Percentiles rank a stretch among this genome's conserved stretches.
These are phyloP conservation scores for Leptobrachium leishanense DNA, from an alignment of 2,113 vertebrate genomes.

Conservation along the genomic window DNA sequence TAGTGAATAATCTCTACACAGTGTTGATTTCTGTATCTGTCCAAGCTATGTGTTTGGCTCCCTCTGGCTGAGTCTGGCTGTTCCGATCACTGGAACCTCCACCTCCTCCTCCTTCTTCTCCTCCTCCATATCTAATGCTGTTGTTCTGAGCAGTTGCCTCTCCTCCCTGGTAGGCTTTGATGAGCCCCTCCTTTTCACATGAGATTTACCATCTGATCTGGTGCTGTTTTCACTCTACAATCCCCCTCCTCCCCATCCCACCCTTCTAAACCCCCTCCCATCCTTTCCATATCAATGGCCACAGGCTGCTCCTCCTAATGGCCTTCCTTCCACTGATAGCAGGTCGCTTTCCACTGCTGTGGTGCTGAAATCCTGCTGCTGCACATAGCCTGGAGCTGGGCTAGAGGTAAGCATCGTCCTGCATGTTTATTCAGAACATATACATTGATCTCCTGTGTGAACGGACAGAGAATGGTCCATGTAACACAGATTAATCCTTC, in stretches of 20 bases:
- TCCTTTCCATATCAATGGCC: background rate
- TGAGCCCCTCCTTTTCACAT: background rate
- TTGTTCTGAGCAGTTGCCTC: background rate
- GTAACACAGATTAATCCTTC: too few species aligned
- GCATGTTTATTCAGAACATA: background rate
- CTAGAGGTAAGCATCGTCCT: slow-evolving; percentile 2
- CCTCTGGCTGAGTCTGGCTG: background rate
- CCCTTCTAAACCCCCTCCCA: background rate
- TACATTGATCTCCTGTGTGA: background rate
- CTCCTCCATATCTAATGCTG: slow-evolving; percentile 10
- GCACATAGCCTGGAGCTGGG: slow-evolving; percentile 15
- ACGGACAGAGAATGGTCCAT: too few species aligned
- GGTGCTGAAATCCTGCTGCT: slow-evolving; percentile 35
- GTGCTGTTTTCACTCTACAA: background rate
- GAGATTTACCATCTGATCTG: background rate
- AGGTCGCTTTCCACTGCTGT: slow-evolving; percentile 31
- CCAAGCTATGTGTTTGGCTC: background rate
- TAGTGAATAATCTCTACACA: too few species aligned
- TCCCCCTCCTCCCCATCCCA: background rate
- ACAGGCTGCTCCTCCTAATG: slow-evolving; percentile 6
- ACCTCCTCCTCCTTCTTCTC: background rate
- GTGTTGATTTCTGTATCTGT: too few species aligned
- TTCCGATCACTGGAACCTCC: background rate
- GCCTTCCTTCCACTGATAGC: slow-evolving; percentile 2
- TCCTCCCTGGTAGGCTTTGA: background rate